These are phyloP conservation scores for Speoplatyrhinus poulsoni DNA, from an alignment of 2,113 vertebrate species.

Conservation along the genomic window DNA sequence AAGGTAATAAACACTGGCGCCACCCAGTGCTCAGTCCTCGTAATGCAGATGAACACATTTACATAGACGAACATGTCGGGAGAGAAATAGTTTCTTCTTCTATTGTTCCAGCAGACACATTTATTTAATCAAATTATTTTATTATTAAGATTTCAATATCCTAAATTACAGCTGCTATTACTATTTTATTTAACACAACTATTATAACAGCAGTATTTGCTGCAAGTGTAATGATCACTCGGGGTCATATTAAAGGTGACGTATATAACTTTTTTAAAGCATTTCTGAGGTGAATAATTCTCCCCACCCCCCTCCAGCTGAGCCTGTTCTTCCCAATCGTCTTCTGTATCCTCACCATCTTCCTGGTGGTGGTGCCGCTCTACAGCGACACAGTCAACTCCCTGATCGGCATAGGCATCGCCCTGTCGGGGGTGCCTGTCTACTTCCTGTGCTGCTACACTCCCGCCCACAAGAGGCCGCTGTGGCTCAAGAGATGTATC, in stretches of 20 bases:
- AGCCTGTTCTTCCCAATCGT: conserved; percentile 86
- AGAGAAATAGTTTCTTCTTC: too few relatives aligned
- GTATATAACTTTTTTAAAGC: not conserved
- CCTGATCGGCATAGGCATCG: conserved; percentile 87
- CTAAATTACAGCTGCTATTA: too few relatives aligned
- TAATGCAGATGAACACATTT: not conserved
- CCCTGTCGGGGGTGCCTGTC: conserved; percentile 85
- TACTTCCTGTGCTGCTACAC: conserved; percentile 85
- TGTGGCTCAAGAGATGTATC: conserved; percentile 69
- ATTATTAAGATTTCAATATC: too few relatives aligned
- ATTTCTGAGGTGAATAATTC: not conserved
- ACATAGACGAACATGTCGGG: not conserved
- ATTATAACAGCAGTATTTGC: too few relatives aligned
- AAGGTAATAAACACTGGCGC: conserved; percentile 72
- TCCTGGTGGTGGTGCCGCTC: conserved; percentile 89
- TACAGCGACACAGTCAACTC: conserved; percentile 90
- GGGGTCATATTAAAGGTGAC: not conserved
- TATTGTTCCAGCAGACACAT: too few relatives aligned
- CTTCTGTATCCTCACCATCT: conserved; percentile 88
- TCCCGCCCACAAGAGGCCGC: conserved; percentile 78
- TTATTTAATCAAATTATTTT: too few relatives aligned
- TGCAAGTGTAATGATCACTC: not conserved
- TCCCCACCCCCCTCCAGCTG: conserved; percentile 70
- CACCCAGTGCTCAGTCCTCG: not conserved
- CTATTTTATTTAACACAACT: too few relatives aligned